Base-by-base conservation (phyloP, 2,113 vertebrate species). In the Sakesphorus luctuosus region DNA sequence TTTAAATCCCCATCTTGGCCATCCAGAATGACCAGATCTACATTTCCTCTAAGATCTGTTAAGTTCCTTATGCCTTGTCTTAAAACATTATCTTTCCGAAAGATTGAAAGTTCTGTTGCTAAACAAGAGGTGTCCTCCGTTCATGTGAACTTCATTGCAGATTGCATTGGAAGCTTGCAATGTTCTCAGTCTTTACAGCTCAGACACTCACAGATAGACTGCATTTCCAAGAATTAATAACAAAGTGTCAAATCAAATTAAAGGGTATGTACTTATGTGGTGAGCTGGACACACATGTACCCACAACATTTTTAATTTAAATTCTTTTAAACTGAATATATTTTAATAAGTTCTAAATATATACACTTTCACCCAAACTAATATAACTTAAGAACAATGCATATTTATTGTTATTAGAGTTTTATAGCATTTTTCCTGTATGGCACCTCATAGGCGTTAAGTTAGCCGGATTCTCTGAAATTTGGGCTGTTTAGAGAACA, bases 361-460 rank as follows among this genome's bases (percentile, higher is more conserved):
- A 84, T 94, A 23, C 31, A 95, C 66, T 95, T 97, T 97, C 59
- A 94, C 58, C 38, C 87, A 46, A 82, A 73, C 59, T 92, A 97
- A 83, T 88, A 84, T 97, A 97, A 96, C 25, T 71, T 95, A 93
- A 91, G 89, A 55, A 44, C 84, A 44, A 89, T 95, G 85, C 46
- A 49, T 86, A 97, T 95, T 97, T 97, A 92, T 78, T 94, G 67
- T 94, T 97, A 96, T 92, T 97, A 94, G 91, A 86, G 88, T 97
- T 97, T 97, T 96, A 97, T 96, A 88, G n/a, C 49, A 71, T 94
- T 98, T 97, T 98, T 97, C 78, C 84, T 87, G 31, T 91, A 78
- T 95, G 76, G 75, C 93, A 96, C 93, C 87, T 97, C 86, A 80
- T 23, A 92, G 91, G 96, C 0, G 74, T 96, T 97, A 96, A 73